These are phyloP conservation scores for Channa maculata DNA, from an alignment of 2,113 vertebrate genomes.

Conservation along the genomic window DNA sequence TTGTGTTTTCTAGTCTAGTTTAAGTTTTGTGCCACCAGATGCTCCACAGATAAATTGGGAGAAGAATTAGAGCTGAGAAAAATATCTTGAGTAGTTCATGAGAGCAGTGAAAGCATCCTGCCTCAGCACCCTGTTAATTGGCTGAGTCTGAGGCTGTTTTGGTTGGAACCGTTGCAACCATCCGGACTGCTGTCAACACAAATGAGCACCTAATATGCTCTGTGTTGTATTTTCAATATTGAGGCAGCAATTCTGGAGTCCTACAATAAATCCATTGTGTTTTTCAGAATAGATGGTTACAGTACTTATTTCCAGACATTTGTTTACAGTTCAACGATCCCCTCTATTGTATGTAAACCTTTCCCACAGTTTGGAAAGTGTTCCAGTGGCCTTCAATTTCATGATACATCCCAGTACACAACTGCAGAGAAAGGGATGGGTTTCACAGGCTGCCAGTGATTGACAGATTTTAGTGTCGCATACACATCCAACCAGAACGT, in stretches of 20 bases:
- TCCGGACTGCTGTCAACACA: constrained; percentile 58
- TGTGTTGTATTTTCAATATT: constrained; percentile 31
- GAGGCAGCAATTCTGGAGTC: background rate
- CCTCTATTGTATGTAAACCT: background rate
- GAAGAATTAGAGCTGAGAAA: constrained; percentile 7
- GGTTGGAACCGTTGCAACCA: constrained; percentile 21
- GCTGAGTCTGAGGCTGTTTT: constrained; percentile 34
- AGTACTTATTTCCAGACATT: background rate
- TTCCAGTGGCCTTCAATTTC: constrained; percentile 26
- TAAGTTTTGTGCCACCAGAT: constrained; percentile 19
- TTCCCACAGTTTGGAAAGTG: constrained; percentile 13
- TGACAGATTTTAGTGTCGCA: constrained; percentile 50
- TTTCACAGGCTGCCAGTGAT: constrained; percentile 3
- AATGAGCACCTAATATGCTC: constrained; percentile 50
- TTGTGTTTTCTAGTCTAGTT: too few species aligned
- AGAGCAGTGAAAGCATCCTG: constrained; percentile 37
- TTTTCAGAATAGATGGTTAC: constrained; percentile 17
- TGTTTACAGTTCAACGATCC: constrained; percentile 27
- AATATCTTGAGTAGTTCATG: constrained; percentile 34
- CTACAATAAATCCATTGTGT: constrained; percentile 7
- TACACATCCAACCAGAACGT: constrained; percentile 50
- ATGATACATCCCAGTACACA: constrained; percentile 17
- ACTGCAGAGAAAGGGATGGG: background rate
- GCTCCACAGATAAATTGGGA: constrained; percentile 10
- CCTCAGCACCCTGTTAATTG: constrained; percentile 51